Evolutionary conservation across 2,113 vertebrate genomes (phyloP).

Genomic region (Pluvialis apricaria): DNA sequence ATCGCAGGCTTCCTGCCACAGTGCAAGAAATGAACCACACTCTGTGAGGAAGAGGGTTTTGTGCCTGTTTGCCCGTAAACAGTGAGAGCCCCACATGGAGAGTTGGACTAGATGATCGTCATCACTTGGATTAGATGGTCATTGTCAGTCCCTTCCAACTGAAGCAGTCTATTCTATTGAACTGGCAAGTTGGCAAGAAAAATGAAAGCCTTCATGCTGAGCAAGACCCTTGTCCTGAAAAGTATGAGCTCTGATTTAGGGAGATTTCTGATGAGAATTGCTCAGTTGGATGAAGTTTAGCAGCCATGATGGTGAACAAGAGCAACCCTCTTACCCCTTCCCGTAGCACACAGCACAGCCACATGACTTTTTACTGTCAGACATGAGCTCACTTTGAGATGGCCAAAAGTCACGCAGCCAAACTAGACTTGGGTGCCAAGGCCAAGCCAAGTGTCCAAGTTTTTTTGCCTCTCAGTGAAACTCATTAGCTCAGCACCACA

Average conservation of each 20-base stretch:
- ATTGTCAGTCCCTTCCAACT: neutral
- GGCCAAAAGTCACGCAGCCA: neutral
- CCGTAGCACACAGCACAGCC: neutral
- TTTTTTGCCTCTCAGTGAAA: neutral
- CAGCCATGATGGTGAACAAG: neutral
- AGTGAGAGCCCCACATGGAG: fast-evolving
- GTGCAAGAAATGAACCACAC: neutral
- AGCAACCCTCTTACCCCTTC: neutral
- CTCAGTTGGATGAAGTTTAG: fast-evolving
- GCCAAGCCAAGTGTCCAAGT: neutral
- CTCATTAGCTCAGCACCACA: neutral
- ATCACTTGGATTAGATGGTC: neutral
- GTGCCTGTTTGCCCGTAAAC: neutral
- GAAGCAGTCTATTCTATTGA: neutral
- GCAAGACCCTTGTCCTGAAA: neutral
- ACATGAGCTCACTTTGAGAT: neutral
- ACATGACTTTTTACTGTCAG: neutral
- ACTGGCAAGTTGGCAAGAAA: neutral
- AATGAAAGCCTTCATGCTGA: neutral
- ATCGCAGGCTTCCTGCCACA: neutral
- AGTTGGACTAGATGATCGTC: neutral
- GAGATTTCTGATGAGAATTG: neutral
- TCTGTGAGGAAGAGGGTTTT: neutral
- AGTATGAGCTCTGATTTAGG: neutral
- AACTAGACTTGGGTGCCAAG: neutral